Evolutionary conservation across 2,797 vertebrate genomes (phyloP), one percentile per base, ranked within the genome.

Genomic region (Crax fasciolata): DNA sequence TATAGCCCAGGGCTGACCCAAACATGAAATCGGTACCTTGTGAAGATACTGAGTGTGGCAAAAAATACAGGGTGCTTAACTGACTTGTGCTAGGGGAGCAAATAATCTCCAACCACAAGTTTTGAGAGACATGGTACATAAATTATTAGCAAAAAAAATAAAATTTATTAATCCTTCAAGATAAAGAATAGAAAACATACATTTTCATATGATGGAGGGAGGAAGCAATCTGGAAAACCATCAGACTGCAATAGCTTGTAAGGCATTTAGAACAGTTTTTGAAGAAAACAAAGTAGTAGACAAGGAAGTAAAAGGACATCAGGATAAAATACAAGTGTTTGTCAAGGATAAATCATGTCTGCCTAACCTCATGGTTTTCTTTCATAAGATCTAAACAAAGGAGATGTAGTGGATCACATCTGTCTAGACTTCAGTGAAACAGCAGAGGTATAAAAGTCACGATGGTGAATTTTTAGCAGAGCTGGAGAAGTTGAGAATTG

Each of bases 351-450:
- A 93, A 74, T 70, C 8, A 43, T 8, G 6, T 71, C 46, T 89
- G 66, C 80, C 23, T 74, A 74, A 74, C 19, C 43, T 58, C 9
- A 18, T 67, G 58, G 15, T 39, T 81, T 62, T 94, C 38, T 72
- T 93, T 93, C 61, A 15, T 84, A 76, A 89, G 43, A 72, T 72
- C 49, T 68, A 43, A 57, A 80, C 65, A 71, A 87, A 91, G 84
- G 58, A 75, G 54, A 85, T 72, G 54, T 68, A 38, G 48, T 61
- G 52, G 30, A 72, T 63, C 35, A 54, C 58, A 23, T 68, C n/a
- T 88, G 24, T 63, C 66, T 70, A 54, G 66, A 63, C 13, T 62
- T 81, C n/a, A 59, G 11, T 39, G 63, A 84, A 93, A 81, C 71
- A 78, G 44, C 35, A 59, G 87, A 76, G 14, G 35, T 70, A 8